Evolutionary conservation across 1,140 invertebrate genomes (phyloP), one percentile per base, ranked within the genome.

Genomic region (Lethrus apterus): DNA sequence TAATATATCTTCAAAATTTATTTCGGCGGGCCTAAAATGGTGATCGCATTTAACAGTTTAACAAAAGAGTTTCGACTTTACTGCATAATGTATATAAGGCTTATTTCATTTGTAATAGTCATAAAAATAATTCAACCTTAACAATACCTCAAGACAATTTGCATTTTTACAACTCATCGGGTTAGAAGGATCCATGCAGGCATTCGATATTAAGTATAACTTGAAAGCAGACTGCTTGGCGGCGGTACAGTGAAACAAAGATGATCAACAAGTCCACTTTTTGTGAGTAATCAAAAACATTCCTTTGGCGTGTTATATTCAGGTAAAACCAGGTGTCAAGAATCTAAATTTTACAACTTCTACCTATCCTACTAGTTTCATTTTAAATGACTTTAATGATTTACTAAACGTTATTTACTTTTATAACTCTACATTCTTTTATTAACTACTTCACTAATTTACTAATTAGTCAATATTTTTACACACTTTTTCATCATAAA

Each of bases 71-170:
- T 17, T 13, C 43, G 15, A 20, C 20, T 44, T 44, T 20, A 24
- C 43, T 11, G 31, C 18, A 33, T 13, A 44, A 18, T 20, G 30
- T 20, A 29, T 32, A 20, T 11, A 21, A 44, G 13, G 8, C 31
- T 34, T 34, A 32, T 44, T 44, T 44, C 43, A 41, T 34, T 18
- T 41, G 36, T 47, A 36, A 17, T 31, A 26, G 35, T 18, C 45
- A 47, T 47, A 47, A 47, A 47, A 47, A 47, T 47, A 41, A 41
- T 47, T 47, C 21, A 41, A 47, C 24, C n/a, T 41, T 47, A 47
- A 47, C 45, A 47, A 47, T 47, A 41, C 35, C 45, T 31, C 45
- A 20, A 24, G 23, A 47, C 45, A 18, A 47, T 47, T 47, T 47
- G 26, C 36, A 17, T 32, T 47, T 47, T 47, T 47, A 47, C 45